These are phyloP conservation scores for Nipponia nippon DNA, from an alignment of 2,113 vertebrate species.

Conservation along the genomic window DNA sequence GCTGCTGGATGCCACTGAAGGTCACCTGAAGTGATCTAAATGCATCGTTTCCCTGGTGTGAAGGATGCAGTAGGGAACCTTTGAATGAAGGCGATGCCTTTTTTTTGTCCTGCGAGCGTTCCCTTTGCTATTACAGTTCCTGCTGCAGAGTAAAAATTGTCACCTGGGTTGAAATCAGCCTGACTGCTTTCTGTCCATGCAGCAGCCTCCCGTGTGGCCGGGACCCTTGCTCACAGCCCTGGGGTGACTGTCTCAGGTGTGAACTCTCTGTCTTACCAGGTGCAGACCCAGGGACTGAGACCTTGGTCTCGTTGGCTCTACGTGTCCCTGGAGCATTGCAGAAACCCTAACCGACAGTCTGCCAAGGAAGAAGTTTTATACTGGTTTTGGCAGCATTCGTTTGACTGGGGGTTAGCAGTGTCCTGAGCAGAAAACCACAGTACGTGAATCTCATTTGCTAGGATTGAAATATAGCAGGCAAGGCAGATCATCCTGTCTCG, in stretches of 20 bases:
- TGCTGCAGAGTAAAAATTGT: neutral
- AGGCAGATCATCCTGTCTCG: slow-evolving; percentile 42
- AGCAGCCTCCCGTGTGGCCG: neutral
- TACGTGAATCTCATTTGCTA: slow-evolving; percentile 60
- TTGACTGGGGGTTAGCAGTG: slow-evolving; percentile 17
- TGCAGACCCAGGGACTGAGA: neutral
- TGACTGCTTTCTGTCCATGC: neutral
- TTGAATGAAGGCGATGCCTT: neutral
- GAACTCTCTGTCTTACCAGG: neutral
- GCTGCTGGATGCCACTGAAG: neutral
- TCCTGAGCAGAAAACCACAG: slow-evolving; percentile 54
- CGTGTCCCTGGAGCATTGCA: neutral
- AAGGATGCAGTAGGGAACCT: neutral
- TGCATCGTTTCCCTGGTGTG: neutral
- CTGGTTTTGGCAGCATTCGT: slow-evolving; percentile 3
- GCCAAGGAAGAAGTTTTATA: neutral
- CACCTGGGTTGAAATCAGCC: neutral
- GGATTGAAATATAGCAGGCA: slow-evolving; percentile 55
- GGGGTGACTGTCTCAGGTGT: neutral
- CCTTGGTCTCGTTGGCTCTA: neutral
- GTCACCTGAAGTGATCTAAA: neutral
- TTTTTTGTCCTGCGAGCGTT: neutral
- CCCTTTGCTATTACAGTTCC: neutral
- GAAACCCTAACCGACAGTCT: neutral
- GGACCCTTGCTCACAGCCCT: neutral